Evolutionary conservation across 2,113 vertebrate genomes (phyloP).

Genomic region (Meriones unguiculatus): DNA sequence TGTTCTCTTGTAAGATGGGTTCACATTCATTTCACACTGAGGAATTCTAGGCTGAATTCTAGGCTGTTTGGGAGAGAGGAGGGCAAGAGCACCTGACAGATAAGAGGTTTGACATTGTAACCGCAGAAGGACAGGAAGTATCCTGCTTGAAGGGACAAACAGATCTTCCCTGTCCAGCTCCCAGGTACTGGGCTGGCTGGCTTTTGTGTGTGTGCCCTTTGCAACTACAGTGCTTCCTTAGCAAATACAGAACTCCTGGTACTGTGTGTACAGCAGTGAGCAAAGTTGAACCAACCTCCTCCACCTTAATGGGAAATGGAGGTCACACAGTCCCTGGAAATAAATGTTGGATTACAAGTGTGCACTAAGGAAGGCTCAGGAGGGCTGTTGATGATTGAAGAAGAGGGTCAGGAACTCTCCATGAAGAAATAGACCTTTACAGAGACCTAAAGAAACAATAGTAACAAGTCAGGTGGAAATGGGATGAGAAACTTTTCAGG

Average conservation of each 20-base stretch:
- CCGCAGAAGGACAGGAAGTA: background rate
- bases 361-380: background rate
- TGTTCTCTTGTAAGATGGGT: background rate
- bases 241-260: conserved; percentile 14
- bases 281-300: background rate
- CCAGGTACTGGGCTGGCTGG: background rate
- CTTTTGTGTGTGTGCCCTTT: background rate
- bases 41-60: background rate
- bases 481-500: background rate
- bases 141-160: background rate
- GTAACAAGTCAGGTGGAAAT: background rate
- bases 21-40: background rate
- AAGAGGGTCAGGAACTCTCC: background rate
- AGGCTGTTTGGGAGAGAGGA: conserved; percentile 50
- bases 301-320: background rate
- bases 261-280: background rate
- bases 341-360: background rate
- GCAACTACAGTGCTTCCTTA: background rate
- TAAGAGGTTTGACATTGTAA: conserved; percentile 56
- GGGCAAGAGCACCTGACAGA: conserved; percentile 43
- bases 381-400: background rate
- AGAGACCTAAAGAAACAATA: conserved; percentile 6
- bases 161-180: background rate
- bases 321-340: background rate
- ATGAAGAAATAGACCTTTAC: background rate